Evolutionary conservation across 1,140 invertebrate genomes (phyloP).

Genomic region (Globodera rostochiensis): DNA sequence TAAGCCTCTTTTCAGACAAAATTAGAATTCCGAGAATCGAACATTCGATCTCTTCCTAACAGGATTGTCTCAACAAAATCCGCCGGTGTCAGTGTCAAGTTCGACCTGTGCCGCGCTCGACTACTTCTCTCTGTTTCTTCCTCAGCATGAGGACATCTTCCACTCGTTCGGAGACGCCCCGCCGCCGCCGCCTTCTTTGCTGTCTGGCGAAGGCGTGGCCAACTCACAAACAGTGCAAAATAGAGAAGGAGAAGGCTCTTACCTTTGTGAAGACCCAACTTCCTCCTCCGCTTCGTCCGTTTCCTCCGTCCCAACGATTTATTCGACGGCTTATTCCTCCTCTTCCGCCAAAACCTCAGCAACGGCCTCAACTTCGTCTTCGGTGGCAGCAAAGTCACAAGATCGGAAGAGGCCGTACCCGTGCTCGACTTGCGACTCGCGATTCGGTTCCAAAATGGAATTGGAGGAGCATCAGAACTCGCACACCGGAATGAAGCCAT

Average conservation of each 20-base stretch:
- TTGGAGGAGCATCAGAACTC: constrained; percentile 65
- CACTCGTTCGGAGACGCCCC: background rate
- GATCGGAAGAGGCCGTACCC: constrained; percentile 64
- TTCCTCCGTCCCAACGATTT: background rate
- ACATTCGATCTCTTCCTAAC: background rate
- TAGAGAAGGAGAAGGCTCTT: background rate
- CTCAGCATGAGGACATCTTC: background rate
- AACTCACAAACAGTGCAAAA: background rate
- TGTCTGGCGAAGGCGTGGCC: background rate
- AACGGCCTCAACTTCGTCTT: constrained; percentile 5
- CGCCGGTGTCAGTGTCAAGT: background rate
- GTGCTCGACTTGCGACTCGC: constrained; percentile 58
- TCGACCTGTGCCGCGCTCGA: background rate
- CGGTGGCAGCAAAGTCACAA: background rate
- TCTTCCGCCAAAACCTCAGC: background rate
- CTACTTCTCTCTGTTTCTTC: background rate
- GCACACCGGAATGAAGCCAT: constrained; percentile 61
- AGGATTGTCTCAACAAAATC: background rate
- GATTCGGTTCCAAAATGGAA: constrained; percentile 65
- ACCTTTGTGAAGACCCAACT: background rate
- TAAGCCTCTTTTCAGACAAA: background rate
- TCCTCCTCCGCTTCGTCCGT: background rate
- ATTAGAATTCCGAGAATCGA: background rate
- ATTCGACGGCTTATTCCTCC: background rate
- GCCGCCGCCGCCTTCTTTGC: background rate